Conservation (phyloP, 2,888 invertebrate species). For the Aproaerema taeniolella region DNA sequence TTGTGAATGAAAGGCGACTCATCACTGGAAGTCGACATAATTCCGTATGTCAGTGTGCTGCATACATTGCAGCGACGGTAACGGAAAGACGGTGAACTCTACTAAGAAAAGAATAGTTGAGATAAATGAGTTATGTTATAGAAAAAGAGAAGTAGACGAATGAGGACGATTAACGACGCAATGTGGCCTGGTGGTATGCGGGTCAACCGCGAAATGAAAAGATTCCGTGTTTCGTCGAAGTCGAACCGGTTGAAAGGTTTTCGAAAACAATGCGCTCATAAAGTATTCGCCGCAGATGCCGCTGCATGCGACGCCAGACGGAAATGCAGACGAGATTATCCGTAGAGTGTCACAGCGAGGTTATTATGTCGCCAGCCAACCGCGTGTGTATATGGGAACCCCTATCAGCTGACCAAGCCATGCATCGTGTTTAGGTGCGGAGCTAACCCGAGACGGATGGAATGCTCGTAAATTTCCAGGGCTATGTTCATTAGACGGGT, state of each 20-base stretch:
- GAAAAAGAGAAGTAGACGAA: neutral
- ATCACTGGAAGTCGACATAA: slow-evolving; percentile 63
- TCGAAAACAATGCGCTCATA: slow-evolving; percentile 67
- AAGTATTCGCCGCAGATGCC: slow-evolving; percentile 63
- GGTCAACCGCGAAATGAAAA: slow-evolving; percentile 65
- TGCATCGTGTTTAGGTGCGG: slow-evolving; percentile 21
- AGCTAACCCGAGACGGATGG: slow-evolving; percentile 35
- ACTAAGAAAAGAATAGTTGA: neutral
- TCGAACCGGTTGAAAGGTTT: slow-evolving; percentile 41
- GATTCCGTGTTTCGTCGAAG: slow-evolving; percentile 43
- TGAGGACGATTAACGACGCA: slow-evolving; percentile 32
- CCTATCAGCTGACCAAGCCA: slow-evolving; percentile 14
- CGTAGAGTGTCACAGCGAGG: slow-evolving; percentile 16
- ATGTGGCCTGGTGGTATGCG: slow-evolving; percentile 59
- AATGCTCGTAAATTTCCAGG: slow-evolving; percentile 48
- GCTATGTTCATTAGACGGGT: slow-evolving; percentile 51
- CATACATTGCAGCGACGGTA: slow-evolving; percentile 36
- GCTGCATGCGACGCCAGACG: slow-evolving; percentile 34
- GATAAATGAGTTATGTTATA: neutral
- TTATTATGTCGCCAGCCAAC: neutral
- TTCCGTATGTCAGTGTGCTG: slow-evolving; percentile 42
- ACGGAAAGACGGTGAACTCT: slow-evolving; percentile 11
- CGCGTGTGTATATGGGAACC: slow-evolving; percentile 5
- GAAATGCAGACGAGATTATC: slow-evolving; percentile 26
- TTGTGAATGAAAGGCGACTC: slow-evolving; percentile 75